These are phyloP conservation scores for Tubulanus polymorphus DNA, from an alignment of 2,888 invertebrate species.

Conservation along the genomic window DNA sequence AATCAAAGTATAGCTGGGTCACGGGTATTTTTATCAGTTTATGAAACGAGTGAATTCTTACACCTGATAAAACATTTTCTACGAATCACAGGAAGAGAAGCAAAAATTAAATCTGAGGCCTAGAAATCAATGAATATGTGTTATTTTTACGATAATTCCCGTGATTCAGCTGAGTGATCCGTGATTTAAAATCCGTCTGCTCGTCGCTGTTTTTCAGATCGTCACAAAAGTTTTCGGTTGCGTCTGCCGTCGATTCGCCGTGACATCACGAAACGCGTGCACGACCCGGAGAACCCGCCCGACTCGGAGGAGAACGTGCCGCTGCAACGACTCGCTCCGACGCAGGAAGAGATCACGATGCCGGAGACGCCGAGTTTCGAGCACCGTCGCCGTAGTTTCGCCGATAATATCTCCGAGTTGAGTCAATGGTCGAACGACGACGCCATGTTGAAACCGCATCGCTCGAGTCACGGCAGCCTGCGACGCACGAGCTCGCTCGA, in stretches of 20 bases:
- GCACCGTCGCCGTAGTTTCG: too few relatives aligned
- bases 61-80: too few relatives aligned
- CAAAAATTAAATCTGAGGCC: too few relatives aligned
- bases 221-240: constrained; percentile 46
- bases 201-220: constrained; percentile 32
- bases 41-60: too few relatives aligned
- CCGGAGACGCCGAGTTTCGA: constrained; percentile 3
- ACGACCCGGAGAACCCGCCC: constrained; percentile 38
- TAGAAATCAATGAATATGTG: too few relatives aligned
- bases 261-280: constrained; percentile 31
- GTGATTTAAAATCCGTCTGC: too few relatives aligned
- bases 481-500: constrained; percentile 22
- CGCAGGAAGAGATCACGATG: constrained; percentile 16
- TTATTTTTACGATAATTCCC: too few relatives aligned
- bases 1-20: too few relatives aligned
- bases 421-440: not conserved
- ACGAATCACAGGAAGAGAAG: too few relatives aligned
- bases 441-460: constrained; percentile 2
- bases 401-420: not conserved
- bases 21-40: too few relatives aligned
- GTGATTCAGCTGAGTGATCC: too few relatives aligned
- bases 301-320: constrained; percentile 31
- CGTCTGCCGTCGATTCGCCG: constrained; percentile 49
- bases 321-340: constrained; percentile 29
- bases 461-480: constrained; percentile 12